These are phyloP conservation scores for Andrena cerasifolii DNA, from an alignment of 1,140 invertebrate species.

Conservation along the genomic window DNA sequence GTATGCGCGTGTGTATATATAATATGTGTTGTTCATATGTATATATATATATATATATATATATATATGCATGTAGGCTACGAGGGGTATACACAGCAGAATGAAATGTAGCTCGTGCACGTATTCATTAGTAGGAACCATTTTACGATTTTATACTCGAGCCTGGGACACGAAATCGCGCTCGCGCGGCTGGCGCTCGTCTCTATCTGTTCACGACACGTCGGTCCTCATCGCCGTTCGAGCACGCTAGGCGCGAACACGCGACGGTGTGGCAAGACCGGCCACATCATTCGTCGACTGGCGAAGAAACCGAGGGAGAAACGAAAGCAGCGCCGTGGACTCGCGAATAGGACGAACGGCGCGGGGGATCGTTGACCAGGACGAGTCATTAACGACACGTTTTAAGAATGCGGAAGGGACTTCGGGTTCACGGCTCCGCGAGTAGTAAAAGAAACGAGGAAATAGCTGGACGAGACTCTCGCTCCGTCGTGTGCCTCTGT, in stretches of 20 bases:
- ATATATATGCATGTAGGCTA: slow-evolving; percentile 19
- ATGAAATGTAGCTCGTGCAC: slow-evolving; percentile 64
- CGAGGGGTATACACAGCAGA: slow-evolving; percentile 34
- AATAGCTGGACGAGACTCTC: slow-evolving; percentile 9
- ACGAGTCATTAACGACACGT: slow-evolving; percentile 11
- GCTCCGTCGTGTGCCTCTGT: background rate
- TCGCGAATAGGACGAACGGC: background rate
- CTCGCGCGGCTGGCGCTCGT: background rate
- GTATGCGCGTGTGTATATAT: slow-evolving; percentile 53
- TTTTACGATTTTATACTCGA: slow-evolving; percentile 72
- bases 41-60: slow-evolving; percentile 17
- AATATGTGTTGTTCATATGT: slow-evolving; percentile 26
- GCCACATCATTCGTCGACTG: background rate
- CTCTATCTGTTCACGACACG: background rate
- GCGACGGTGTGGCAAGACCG: background rate
- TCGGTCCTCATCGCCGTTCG: background rate
- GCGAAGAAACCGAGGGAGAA: background rate
- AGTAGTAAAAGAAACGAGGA: background rate
- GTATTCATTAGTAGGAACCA: slow-evolving; percentile 78
- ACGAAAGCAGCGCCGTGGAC: background rate
- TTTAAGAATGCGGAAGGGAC: slow-evolving; percentile 11
- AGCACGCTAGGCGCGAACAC: background rate
- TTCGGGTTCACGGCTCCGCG: background rate
- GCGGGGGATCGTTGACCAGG: background rate
- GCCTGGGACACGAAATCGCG: slow-evolving; percentile 39